Base-by-base conservation (phyloP, 2,888 invertebrate genomes). In the Polyommatus iphigenia region DNA sequence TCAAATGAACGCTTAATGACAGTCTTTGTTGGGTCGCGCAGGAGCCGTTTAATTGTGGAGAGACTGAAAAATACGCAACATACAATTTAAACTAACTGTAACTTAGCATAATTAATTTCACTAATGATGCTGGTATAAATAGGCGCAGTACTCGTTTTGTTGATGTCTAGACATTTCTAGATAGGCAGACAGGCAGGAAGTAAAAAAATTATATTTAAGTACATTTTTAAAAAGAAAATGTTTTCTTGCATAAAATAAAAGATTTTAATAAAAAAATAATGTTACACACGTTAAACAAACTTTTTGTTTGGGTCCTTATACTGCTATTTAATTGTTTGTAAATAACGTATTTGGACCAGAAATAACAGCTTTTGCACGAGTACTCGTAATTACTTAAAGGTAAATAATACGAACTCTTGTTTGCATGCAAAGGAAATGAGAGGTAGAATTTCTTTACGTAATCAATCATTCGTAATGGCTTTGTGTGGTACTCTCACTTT, bases 1-100 rank as follows among this genome's bases (percentile, higher is more conserved):
- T 84, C 85, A 88, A 90, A 88, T 85, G 87, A 86, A 82, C 80
- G 85, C 85, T 82, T 87, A 88, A 89, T 87, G 85, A 84, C 71
- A 80, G 78, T 81, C 84, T 86, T 90, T 89, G 87, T 90, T 85
- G 84, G 80, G 80, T 81, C 82, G 83, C 82, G 84, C 84, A 85
- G 82, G 83, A 83, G 80, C 80, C 81, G 80, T 81, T 82, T 79
- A 80, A 80, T 80, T 78, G 80, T 77, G 75, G 73, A 78, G 76
- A 77, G 81, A 79, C 67, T 80, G 77, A 79, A 79, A 78, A 80
- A 71, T 50, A 50, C 10, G 15, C 46, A 67, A 62, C 41, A 62
- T 46, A 78, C 57, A 57, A 59, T 73, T 50, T 57, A 24, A 76
- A 41, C 7, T 36, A 50, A 32, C 76, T 32, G 57, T 57, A 15